These are phyloP conservation scores for Platysteira castanea DNA, from an alignment of 2,113 vertebrate species.

Conservation along the genomic window DNA sequence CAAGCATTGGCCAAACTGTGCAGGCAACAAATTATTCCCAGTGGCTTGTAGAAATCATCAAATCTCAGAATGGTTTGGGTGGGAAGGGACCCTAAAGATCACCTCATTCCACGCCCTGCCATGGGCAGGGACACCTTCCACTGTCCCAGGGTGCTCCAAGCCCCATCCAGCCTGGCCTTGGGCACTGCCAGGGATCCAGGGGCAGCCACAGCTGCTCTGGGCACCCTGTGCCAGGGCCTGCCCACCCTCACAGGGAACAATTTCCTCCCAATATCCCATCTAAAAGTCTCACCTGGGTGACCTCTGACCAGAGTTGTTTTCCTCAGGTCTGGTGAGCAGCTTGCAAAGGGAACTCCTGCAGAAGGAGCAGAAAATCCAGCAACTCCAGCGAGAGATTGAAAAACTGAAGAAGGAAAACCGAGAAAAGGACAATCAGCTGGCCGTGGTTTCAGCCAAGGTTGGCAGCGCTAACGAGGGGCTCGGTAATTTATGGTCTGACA, in stretches of 20 bases:
- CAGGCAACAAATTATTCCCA: background rate
- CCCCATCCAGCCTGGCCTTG: rapidly evolving
- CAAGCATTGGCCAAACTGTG: background rate
- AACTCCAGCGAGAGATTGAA: constrained; percentile 60
- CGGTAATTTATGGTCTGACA: rapidly evolving
- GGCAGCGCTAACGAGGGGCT: background rate
- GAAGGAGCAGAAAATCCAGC: constrained; percentile 68
- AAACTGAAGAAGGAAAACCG: constrained; percentile 62
- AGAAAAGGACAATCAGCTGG: constrained; percentile 73
- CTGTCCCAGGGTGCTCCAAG: background rate
- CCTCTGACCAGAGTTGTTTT: background rate
- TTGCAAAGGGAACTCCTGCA: constrained; percentile 68
- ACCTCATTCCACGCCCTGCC: background rate
- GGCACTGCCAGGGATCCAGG: background rate
- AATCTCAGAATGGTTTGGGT: background rate
- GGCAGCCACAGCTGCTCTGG: background rate
- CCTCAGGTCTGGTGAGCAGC: constrained; percentile 68
- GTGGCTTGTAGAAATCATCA: background rate
- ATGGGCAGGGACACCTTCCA: background rate
- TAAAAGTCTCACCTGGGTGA: rapidly evolving
- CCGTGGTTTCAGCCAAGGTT: constrained; percentile 67
- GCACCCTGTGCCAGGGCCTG: background rate
- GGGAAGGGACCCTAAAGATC: background rate
- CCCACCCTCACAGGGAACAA: background rate
- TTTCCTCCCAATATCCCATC: background rate